Percentiles rank a stretch among this genome's conserved stretches.
These are phyloP conservation scores for Crypturellus tataupa DNA, from an alignment of 2,797 vertebrate species.

Conservation along the genomic window DNA sequence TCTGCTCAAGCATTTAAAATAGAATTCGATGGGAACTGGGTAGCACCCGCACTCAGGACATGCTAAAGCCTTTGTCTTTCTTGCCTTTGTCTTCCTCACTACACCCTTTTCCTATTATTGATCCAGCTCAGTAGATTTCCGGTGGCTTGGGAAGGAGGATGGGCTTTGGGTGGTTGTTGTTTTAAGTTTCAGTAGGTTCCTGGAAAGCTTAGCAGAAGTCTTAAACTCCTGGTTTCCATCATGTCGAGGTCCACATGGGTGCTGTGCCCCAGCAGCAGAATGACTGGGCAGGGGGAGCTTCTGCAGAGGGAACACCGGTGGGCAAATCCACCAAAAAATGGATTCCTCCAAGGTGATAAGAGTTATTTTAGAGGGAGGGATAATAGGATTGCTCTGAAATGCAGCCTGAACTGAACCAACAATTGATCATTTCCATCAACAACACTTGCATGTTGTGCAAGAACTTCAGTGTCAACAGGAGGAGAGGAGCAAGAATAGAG, in stretches of 20 bases:
- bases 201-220: neutral
- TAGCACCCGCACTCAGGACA: neutral
- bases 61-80: neutral
- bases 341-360: neutral
- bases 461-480: neutral
- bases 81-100: neutral
- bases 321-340: neutral
- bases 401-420: neutral
- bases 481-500: neutral
- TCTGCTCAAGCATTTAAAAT: conserved; percentile 11
- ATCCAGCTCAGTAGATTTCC: rapidly evolving
- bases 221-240: neutral
- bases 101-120: neutral
- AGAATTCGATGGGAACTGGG: neutral
- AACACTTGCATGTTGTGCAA: neutral
- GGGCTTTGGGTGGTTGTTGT: neutral
- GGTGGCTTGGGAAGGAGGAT: neutral
- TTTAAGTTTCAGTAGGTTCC: neutral
- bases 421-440: neutral
- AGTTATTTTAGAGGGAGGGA: neutral
- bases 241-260: neutral
- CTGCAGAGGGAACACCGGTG: neutral
- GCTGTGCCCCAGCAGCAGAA: no score
- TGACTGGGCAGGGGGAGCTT: neutral
- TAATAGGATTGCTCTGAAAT: neutral